Base-by-base conservation (phyloP, 2,797 vertebrate species). In the Zonotrichia albicollis region DNA sequence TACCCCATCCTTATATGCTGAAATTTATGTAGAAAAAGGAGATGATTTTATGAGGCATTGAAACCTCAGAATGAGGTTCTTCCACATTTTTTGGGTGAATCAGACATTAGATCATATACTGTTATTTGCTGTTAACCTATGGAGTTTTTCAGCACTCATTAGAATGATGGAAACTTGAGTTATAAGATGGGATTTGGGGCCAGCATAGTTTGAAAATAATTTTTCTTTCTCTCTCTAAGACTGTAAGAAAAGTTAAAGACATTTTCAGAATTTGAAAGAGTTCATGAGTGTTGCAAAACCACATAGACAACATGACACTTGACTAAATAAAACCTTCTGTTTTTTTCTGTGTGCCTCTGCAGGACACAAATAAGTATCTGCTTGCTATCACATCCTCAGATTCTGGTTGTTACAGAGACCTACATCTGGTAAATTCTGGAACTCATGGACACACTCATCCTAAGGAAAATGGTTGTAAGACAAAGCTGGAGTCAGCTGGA, bases 121-220 rank as follows among this genome's bases (percentile, higher is more conserved):
- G 55, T 70, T 82, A 50, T 46, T 11, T 70, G 14, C 18, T 87
- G 10, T 62, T 77, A 90, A 48, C 5, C 8, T 43, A 6, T n/a
- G 18, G 54, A 78, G 10, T 30, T 68, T 60, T 8, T 60, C 55
- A 86, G 38, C 8, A 32, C 6, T n/a, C 61, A 2, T 26, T 48
- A 62, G 36, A 48, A 17, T 17, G 10, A 43, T 43, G 14, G 13
- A 81, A 87, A 67, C 5, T 26, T 70, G 12, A 66, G 14, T 76
- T 60, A 58, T 21, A 18, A 58, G 22, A 38, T 5, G 14, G 15
- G 16, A 48, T 42, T 50, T 89, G 19, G 10, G 17, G 5, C 10
- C 11, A 5, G 4, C 2, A 22, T 13, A 34, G 9, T 53, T 66
- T 70, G 40, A 61, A 43, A 68, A 20, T 15, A 3, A 0, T 12